Evolutionary conservation across 2,113 vertebrate species (phyloP).

Genomic region (Notarius lentiginosus): DNA sequence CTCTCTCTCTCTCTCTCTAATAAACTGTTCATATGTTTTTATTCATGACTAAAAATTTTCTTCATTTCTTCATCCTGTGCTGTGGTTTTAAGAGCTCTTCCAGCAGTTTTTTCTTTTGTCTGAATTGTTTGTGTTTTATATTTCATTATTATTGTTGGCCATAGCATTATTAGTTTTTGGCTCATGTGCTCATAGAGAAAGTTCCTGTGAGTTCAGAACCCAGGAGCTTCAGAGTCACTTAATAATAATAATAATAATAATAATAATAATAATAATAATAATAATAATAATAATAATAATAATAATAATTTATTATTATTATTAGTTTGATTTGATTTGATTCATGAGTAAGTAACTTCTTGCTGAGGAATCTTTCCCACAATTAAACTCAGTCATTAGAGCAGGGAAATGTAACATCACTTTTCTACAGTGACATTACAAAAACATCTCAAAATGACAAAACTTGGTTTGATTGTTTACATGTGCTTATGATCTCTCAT

Average conservation of each 20-base stretch:
- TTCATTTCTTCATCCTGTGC: background rate
- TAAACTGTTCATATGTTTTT: too few species aligned
- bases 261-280: too few species aligned
- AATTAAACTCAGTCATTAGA: background rate
- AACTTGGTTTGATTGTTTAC: background rate
- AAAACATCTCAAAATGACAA: background rate
- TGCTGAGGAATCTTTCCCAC: background rate
- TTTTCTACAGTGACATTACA: background rate
- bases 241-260: too few species aligned
- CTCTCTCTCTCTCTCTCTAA: too few species aligned
- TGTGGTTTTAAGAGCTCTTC: background rate
- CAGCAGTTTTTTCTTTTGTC: background rate
- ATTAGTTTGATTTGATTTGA: background rate
- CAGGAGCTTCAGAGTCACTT: background rate
- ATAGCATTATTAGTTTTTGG: background rate
- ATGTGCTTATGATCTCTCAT: background rate
- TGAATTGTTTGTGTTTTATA: constrained; percentile 3
- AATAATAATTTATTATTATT: too few species aligned
- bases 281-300: too few species aligned
- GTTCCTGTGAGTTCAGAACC: background rate
- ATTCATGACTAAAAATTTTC: constrained; percentile 1
- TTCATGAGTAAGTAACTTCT: background rate
- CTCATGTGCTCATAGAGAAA: background rate
- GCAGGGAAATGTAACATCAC: background rate
- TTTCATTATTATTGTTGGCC: constrained; percentile 6